Evolutionary conservation across 2,888 invertebrate genomes (phyloP), one percentile per base, ranked within the genome.

Genomic region (Byasa hedistus): DNA sequence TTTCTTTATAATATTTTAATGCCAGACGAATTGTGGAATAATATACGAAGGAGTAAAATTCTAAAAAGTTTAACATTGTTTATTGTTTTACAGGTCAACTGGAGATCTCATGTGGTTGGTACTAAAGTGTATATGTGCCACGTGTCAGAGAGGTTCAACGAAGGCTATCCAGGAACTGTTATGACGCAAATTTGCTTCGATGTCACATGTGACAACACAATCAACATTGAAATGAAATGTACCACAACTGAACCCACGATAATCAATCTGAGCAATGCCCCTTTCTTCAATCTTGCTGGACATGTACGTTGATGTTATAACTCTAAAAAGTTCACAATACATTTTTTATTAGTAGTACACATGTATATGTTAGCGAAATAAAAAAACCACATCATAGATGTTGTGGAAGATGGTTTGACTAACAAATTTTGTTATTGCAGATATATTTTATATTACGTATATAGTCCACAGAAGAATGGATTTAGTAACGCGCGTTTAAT

Each of bases 231-330:
- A 69, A 97, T 96, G 92, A 93, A 92, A 71, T 97, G 96, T 22
- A 94, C 93, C 3, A 93, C 96, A 3, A 95, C 94, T 15, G 96
- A 96, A 79, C 93, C 96, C 0, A 98, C 98, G 0, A 94, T 96
- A 19, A 92, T 98, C 69, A 98, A 97, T 84, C 87, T 99, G 65
- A 97, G 97, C 58, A 96, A 96, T 83, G 96, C 98, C 79, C 94
- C 96, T 1, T 98, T 96, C 83, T 98, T 98, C 85, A 99, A 99
- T 87, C 92, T 99, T 54, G 97, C 95, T 60, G 98, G 98, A n/a
- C 97, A 98, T 87, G 95, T 95, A 78, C 86, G 93, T 54, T 19
- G 19, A 36, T 12, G n/a, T 8, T 57, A 8, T 21, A 4, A 17
- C 17, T 44, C 15, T 44, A 1, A 7, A 36, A 4, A 7, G 4